Evolutionary conservation across 2,888 invertebrate genomes (phyloP), one percentile per base, ranked within the genome.

Genomic region (Drymonia ruficornis): DNA sequence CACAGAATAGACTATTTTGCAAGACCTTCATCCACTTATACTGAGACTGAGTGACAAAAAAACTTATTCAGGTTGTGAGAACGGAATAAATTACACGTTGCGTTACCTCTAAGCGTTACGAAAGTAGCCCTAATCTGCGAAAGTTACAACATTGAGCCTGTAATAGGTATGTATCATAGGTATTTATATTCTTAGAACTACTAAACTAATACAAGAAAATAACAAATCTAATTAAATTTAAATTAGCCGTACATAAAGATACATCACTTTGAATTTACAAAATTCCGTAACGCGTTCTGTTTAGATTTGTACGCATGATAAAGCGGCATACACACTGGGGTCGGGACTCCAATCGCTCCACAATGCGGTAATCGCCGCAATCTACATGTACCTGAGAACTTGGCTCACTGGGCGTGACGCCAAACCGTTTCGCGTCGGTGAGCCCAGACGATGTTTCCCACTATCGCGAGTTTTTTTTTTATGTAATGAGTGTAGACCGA

Each of bases 351-450:
- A 86, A 87, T 86, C 84, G 77, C 83, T 76, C 76, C 74, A 81
- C 79, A 80, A 80, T 80, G 63, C 72, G 67, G 83, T 87, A 89
- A 89, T 89, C 89, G 77, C 70, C 59, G 58, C 78, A 77, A 90
- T 89, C 89, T 89, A 83, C 81, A 78, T 73, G 67, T 60, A 64
- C 67, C 75, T 76, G 83, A 83, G 83, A 83, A 79, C 81, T 80
- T 76, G 76, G 78, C 68, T 81, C 84, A 84, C 78, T 75, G 74
- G 81, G 87, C 90, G 85, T 89, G 86, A 89, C 89, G 82, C 81
- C 79, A 79, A 76, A 74, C 74, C 80, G 89, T 91, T 87, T 83
- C 89, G 86, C 90, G 79, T 86, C 79, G 82, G 74, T 86, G 80
- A 76, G 62, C 76, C 61, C 81, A 80, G 77, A 80, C 78, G 75